Percentiles rank a stretch among this genome's conserved stretches.
These are phyloP conservation scores for Eriosoma lanigerum DNA, from an alignment of 1,140 invertebrate species.

Conservation along the genomic window DNA sequence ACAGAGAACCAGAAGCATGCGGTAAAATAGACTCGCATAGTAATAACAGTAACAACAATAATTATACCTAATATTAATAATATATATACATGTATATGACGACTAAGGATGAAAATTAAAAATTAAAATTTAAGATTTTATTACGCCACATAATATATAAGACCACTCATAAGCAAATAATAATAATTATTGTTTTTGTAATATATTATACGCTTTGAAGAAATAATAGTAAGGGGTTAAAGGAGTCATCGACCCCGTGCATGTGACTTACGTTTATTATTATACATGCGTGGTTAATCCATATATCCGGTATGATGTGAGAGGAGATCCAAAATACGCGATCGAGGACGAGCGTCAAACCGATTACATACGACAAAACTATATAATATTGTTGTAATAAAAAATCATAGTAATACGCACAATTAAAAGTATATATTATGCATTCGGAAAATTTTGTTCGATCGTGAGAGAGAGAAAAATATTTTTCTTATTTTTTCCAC, in stretches of 20 bases:
- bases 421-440: no score
- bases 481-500: constrained; percentile 17
- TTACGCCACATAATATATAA: no score
- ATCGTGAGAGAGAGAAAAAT: background rate
- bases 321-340: background rate
- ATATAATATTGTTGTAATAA: background rate
- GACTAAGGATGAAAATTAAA: no score
- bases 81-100: background rate
- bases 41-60: background rate
- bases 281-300: constrained; percentile 45
- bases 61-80: background rate
- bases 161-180: no score
- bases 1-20: background rate
- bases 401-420: no score
- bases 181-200: no score
- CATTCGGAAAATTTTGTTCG: no score
- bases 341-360: background rate
- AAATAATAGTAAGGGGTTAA: constrained; percentile 23
- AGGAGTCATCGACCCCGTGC: constrained; percentile 43
- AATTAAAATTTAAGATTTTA: no score
- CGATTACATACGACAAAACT: background rate
- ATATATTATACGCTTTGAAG: no score
- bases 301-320: constrained; percentile 33
- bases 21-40: no score
- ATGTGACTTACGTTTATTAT: constrained; percentile 48